Evolutionary conservation across 1,140 invertebrate species (phyloP).

Genomic region (Phymorhynchus buccinoides): DNA sequence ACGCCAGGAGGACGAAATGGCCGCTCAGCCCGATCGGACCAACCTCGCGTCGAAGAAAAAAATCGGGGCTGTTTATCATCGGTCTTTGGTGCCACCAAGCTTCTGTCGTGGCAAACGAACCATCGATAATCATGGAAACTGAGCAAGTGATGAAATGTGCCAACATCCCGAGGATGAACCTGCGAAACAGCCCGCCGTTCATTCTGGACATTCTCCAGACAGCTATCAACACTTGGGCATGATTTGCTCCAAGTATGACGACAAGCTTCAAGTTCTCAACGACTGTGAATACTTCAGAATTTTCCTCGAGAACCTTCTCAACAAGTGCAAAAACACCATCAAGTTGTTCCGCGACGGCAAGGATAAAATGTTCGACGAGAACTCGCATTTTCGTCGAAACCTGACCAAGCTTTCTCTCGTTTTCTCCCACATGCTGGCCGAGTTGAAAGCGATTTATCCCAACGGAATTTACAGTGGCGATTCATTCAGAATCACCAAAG

Average conservation of each 20-base stretch:
- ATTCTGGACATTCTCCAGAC: slow-evolving; percentile 99
- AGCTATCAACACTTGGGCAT: slow-evolving; percentile 96
- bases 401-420: slow-evolving; percentile 98
- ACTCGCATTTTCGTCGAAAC: slow-evolving; percentile 94
- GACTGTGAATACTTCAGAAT: slow-evolving; percentile 95
- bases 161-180: slow-evolving; percentile 99
- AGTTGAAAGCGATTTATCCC: slow-evolving; percentile 98
- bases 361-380: slow-evolving; percentile 98
- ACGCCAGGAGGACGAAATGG: no score
- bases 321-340: slow-evolving; percentile 98
- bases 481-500: slow-evolving; percentile 98
- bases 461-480: slow-evolving; percentile 94
- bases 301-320: slow-evolving; percentile 98
- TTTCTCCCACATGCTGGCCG: slow-evolving; percentile 99
- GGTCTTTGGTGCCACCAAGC: slow-evolving; percentile 81
- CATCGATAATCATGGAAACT: slow-evolving; percentile 94
- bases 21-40: no score
- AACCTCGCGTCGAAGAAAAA: no score
- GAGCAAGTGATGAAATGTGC: slow-evolving; percentile 96
- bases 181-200: slow-evolving; percentile 99
- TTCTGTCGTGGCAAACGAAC: slow-evolving; percentile 94
- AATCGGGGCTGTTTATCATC: slow-evolving; percentile 65
- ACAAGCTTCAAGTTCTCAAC: slow-evolving; percentile 91
- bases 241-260: slow-evolving; percentile 96
- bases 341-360: slow-evolving; percentile 99